Evolutionary conservation across 2,113 vertebrate genomes (phyloP), one percentile per base, ranked within the genome.

Genomic region (Thymallus thymallus): DNA sequence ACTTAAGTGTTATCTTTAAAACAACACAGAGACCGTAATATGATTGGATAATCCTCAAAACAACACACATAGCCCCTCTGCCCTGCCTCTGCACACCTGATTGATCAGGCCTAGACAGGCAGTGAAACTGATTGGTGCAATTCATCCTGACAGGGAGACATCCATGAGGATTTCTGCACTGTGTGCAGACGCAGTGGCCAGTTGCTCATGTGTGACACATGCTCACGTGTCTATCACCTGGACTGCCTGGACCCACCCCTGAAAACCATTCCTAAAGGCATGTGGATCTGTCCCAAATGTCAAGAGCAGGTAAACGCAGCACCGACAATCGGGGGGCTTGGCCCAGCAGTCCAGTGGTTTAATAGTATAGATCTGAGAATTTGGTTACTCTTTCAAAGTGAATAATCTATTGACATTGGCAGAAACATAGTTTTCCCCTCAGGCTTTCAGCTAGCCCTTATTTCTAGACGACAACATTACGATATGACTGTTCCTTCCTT

Each of bases 271-370:
- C 98, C 98, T 88, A 99, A 98, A 96, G 98, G 97, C 96, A 99
- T 99, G 98, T 99, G 98, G 98, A 99, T 99, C 94, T 99, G 98
- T 94, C 98, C 98, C 90, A 96, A 98, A 92, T 99, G 98, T 94
- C 97, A 98, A 94, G 97, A 99, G 92, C 96, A 99, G 98, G 98
- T 99, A 97, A 93, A 88, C 67, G 68, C 87, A 82, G 86, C 87
- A 80, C 79, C 72, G 32, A 32, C 67, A 75, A 76, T 69, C 6
- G 5, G 84, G 84, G 75, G 48, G 76, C 76, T 73, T 73, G 46
- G 60, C 72, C 51, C 55, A 76, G 76, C 82, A 73, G 82, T 75
- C 77, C 85, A 74, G 77, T 74, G 69, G 14, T 1, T 67, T 55
- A 51, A 68, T 76, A 2, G 61, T 20, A 3, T 20, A n/a, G 64